Percentiles rank a stretch among this genome's conserved stretches.
Conservation (phyloP, 2,113 vertebrate genomes). For the Nicator chloris region DNA sequence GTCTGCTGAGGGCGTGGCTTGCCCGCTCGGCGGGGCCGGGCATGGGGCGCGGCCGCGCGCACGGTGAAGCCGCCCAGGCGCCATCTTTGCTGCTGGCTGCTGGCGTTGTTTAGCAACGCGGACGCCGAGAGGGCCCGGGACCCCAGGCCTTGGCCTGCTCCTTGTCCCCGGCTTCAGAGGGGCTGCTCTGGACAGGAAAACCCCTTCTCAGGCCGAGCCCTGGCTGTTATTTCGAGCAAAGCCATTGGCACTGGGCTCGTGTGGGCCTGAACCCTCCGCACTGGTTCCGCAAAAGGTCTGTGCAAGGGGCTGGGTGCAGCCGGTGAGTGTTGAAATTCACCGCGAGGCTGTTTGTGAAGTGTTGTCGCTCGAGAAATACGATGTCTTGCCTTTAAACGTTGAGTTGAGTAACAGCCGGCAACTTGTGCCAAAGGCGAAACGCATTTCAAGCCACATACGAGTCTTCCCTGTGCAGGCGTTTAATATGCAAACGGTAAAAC, state of each 20-base stretch:
- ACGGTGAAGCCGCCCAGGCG: not conserved
- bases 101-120: not conserved
- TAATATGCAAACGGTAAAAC: not conserved
- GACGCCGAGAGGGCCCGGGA: not conserved
- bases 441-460: accelerated
- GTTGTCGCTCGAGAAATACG: not conserved
- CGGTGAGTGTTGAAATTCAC: accelerated
- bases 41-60: accelerated
- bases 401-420: not conserved
- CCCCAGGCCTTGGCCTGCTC: accelerated
- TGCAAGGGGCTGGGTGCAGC: accelerated
- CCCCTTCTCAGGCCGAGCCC: accelerated
- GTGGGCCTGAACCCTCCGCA: accelerated
- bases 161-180: accelerated
- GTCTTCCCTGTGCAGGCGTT: not conserved
- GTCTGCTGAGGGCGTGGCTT: not conserved
- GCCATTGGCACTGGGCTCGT: accelerated
- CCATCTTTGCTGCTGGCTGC: constrained; percentile 10
- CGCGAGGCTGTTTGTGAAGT: accelerated
- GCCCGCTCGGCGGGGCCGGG: accelerated
- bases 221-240: not conserved
- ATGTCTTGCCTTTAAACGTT: accelerated
- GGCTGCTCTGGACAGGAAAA: not conserved
- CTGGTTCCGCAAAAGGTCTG: not conserved
- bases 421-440: not conserved